phyloP scores from a whole-genome alignment of 2,113 vertebrate genomes.

The Microtus pennsylvanicus region DNA sequence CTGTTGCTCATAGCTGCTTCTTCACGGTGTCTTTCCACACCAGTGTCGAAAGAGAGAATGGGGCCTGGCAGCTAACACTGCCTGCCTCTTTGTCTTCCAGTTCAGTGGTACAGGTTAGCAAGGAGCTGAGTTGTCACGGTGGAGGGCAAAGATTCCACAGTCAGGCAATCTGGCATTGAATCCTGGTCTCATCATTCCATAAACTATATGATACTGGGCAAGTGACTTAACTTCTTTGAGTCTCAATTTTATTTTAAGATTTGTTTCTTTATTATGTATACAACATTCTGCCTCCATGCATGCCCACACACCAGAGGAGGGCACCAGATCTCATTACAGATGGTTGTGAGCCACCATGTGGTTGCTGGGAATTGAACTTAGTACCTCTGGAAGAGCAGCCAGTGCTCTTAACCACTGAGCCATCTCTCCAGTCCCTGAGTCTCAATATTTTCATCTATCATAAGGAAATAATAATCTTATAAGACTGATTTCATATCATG shows the following conservation, averaged over 20 bases:
- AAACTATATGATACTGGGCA: neutral
- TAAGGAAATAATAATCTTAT: neutral
- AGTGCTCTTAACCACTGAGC: too few relatives aligned
- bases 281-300: too few relatives aligned
- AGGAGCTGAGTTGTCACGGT: neutral
- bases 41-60: neutral
- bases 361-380: too few relatives aligned
- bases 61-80: constrained; percentile 8
- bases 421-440: neutral
- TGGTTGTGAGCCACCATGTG: too few relatives aligned
- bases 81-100: constrained; percentile 1
- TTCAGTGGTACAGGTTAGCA: neutral
- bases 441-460: neutral
- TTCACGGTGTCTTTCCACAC: neutral
- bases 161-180: neutral
- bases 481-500: neutral
- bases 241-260: neutral
- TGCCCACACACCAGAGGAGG: too few relatives aligned
- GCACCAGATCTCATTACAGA: too few relatives aligned
- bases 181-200: neutral
- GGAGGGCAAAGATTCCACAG: neutral
- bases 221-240: neutral
- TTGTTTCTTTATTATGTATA: too few relatives aligned
- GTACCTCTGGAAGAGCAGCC: too few relatives aligned
- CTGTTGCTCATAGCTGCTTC: neutral